A percentile compares a stretch with the other conserved stretches of the same genome.
phyloP scores from a whole-genome alignment of 2,888 invertebrate genomes.

The Strigamia crassipes region DNA sequence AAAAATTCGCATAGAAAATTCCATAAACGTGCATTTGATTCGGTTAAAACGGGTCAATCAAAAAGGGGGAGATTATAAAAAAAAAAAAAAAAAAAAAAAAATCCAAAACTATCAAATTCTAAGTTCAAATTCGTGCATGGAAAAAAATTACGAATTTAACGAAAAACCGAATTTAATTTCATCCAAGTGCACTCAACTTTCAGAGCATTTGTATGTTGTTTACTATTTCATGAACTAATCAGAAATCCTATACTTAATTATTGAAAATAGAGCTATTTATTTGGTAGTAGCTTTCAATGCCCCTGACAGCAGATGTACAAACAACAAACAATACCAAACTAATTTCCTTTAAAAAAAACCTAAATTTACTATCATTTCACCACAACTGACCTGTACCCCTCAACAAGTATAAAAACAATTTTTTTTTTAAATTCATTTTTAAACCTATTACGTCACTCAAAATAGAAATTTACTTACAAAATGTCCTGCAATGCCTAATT shows the following conservation, averaged over 20 bases:
- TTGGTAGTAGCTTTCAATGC: neutral
- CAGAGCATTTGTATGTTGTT: too few species aligned
- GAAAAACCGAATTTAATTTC: too few species aligned
- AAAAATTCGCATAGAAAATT: neutral
- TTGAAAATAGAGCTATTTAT: neutral
- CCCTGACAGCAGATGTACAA: conserved; percentile 8
- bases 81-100: neutral
- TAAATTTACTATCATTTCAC: too few species aligned
- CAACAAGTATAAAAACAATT: too few species aligned
- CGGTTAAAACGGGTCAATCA: neutral
- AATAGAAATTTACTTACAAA: neutral
- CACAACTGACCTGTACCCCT: neutral
- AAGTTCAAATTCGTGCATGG: neutral
- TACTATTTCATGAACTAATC: too few species aligned
- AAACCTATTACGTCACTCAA: neutral
- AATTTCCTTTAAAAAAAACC: neutral
- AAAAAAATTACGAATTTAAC: neutral
- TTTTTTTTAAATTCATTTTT: neutral
- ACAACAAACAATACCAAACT: neutral
- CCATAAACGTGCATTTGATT: neutral
- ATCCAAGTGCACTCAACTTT: too few species aligned
- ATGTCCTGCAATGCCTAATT: conserved; percentile 85
- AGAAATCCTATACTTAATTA: too few species aligned
- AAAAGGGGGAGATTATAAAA: neutral
- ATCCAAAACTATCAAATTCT: neutral